phyloP scores from a whole-genome alignment of 2,888 invertebrate genomes.

The Halictus ligatus region DNA sequence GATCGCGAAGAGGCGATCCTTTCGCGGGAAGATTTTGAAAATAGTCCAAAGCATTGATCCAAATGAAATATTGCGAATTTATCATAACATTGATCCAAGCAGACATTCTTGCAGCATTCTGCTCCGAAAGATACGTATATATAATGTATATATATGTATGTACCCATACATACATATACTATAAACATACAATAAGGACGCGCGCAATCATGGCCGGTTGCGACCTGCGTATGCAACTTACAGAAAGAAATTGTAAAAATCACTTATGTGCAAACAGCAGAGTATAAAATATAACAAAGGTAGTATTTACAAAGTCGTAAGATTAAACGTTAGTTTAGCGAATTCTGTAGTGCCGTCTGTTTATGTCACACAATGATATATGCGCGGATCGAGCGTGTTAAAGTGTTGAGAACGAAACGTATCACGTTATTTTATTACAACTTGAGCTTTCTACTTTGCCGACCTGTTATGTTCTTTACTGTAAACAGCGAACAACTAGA shows the following conservation, averaged over 20 bases:
- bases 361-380: slow-evolving; percentile 51
- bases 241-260: slow-evolving; percentile 64
- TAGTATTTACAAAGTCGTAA: slow-evolving; percentile 65
- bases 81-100: slow-evolving; percentile 27
- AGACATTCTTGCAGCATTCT: slow-evolving; percentile 38
- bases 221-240: slow-evolving; percentile 42
- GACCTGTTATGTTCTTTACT: not conserved
- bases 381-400: slow-evolving; percentile 20
- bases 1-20: slow-evolving; percentile 21
- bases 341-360: slow-evolving; percentile 64
- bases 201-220: slow-evolving; percentile 2
- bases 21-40: slow-evolving; percentile 17
- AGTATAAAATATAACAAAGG: slow-evolving; percentile 70
- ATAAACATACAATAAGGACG: slow-evolving; percentile 50
- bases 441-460: not conserved
- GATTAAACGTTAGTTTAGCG: slow-evolving; percentile 58
- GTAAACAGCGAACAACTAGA: not conserved
- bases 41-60: slow-evolving; percentile 16
- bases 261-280: slow-evolving; percentile 66
- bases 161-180: not conserved
- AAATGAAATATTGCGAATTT: slow-evolving; percentile 36
- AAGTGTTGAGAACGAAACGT: not conserved
- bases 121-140: slow-evolving; percentile 43
- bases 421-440: not conserved
- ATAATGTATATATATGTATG: not conserved